A percentile compares a stretch with the other conserved stretches of the same genome.
Evolutionary conservation across 2,113 vertebrate species (phyloP).

Genomic region (Xerus inauris): DNA sequence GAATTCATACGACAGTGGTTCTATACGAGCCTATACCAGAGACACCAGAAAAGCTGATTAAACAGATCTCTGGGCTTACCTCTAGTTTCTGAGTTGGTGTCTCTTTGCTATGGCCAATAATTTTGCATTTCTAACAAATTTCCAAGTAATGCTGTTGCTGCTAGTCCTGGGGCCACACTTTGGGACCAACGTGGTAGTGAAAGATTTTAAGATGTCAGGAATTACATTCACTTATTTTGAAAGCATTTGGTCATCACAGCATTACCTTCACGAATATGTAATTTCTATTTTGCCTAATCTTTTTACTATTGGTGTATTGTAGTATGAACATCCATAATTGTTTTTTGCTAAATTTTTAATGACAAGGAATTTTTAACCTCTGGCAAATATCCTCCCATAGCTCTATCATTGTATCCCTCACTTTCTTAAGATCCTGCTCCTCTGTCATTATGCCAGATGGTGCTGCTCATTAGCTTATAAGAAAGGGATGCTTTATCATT

Average conservation of each 20-base stretch:
- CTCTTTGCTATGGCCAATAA: neutral
- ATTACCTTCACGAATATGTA: too few relatives aligned
- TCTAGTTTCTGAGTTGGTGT: neutral
- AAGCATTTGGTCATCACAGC: neutral
- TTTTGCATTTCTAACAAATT: neutral
- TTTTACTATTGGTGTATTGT: neutral
- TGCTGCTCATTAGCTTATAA: conserved; percentile 78
- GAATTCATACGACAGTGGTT: neutral
- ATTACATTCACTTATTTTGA: conserved; percentile 37
- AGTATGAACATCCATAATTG: neutral
- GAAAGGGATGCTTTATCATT: conserved; percentile 79
- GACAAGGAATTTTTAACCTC: conserved; percentile 54
- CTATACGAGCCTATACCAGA: neutral
- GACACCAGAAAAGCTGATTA: neutral
- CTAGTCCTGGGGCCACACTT: neutral
- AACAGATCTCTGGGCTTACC: neutral
- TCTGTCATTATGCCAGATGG: conserved; percentile 79
- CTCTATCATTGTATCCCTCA: conserved; percentile 72
- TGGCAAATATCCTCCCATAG: conserved; percentile 51
- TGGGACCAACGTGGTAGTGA: neutral
- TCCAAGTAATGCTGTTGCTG: neutral
- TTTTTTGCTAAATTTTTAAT: conserved; percentile 46
- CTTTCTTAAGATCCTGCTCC: conserved; percentile 73
- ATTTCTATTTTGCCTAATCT: too few relatives aligned
- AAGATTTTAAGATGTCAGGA: neutral